Percentiles rank a stretch among this genome's conserved stretches.
Evolutionary conservation across 53 echinoderm and acorn worm species (phyloP).

Genomic region (Apostichopus leukothele): DNA sequence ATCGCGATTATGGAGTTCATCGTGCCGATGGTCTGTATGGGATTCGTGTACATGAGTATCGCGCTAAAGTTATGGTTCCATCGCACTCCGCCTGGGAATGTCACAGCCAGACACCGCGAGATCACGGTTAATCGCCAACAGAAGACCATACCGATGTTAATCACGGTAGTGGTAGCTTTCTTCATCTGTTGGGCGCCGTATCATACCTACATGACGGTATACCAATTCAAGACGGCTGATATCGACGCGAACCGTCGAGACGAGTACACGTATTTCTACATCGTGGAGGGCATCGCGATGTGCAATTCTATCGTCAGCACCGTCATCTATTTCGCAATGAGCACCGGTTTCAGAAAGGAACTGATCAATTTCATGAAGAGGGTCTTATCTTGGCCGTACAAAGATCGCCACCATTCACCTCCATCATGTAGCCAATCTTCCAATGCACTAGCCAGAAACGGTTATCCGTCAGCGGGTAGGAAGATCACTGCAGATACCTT

Average conservation of each 20-base stretch:
- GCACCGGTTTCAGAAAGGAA: conserved; percentile 87
- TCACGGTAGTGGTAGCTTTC: conserved; percentile 91
- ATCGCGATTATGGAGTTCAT: conserved; percentile 81
- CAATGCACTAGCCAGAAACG: conserved; percentile 51
- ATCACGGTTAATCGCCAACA: conserved; percentile 89
- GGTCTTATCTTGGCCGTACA: conserved; percentile 58
- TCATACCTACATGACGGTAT: conserved; percentile 72
- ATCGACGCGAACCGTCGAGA: conserved; percentile 13
- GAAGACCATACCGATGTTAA: conserved; percentile 97
- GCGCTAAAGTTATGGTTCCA: conserved; percentile 90
- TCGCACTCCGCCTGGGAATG: conserved; percentile 83
- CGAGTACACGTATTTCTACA: conserved; percentile 66
- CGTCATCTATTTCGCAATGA: conserved; percentile 86
- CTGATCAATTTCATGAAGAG: conserved; percentile 59
- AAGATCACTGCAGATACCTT: conserved; percentile 35
- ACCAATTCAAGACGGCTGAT: conserved; percentile 59
- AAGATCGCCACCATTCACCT: conserved; percentile 40
- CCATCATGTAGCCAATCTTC: conserved; percentile 57
- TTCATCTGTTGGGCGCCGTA: conserved; percentile 90
- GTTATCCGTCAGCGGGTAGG: conserved; percentile 51
- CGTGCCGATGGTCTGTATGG: conserved; percentile 80
- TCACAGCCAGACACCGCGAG: conserved; percentile 85
- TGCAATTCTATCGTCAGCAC: conserved; percentile 88
- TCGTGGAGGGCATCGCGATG: conserved; percentile 89
- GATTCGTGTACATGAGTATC: conserved; percentile 82